A percentile compares a stretch with the other conserved stretches of the same genome.
phyloP scores from a whole-genome alignment of 2,113 vertebrate species.

The Papio anubis region DNA sequence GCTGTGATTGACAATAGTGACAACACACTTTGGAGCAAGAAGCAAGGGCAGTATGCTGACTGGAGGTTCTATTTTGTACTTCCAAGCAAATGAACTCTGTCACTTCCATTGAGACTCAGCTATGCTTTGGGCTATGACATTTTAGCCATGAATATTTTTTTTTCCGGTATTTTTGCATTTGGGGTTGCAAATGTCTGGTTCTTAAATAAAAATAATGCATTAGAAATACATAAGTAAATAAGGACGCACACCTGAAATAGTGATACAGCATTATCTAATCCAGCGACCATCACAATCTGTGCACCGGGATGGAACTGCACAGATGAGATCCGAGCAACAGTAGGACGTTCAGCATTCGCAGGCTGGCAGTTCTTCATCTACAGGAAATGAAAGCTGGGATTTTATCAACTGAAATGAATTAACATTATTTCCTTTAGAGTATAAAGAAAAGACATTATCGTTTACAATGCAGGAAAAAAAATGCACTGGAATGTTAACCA shows the following conservation, averaged over 20 bases:
- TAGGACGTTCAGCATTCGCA: constrained; percentile 89
- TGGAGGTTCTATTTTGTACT: constrained; percentile 55
- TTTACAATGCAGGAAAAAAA: neutral
- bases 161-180: neutral
- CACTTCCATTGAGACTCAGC: neutral
- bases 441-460: neutral
- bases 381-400: neutral
- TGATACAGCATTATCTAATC: constrained; percentile 89
- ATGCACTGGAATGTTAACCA: neutral
- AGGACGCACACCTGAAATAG: constrained; percentile 92
- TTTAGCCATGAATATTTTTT: constrained; percentile 21
- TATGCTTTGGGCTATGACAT: neutral
- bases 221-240: neutral
- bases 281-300: constrained; percentile 95
- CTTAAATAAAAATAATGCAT: neutral
- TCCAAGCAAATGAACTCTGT: constrained; percentile 35
- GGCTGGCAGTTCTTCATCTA: constrained; percentile 91
- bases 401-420: neutral
- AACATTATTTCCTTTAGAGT: neutral
- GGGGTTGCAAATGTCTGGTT: neutral
- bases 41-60: neutral
- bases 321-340: constrained; percentile 84
- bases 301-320: constrained; percentile 95
- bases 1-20: constrained; percentile 50
- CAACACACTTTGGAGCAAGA: neutral